These are phyloP conservation scores for Malurus leucopterus DNA, from an alignment of 2,797 vertebrate genomes.

Conservation along the genomic window DNA sequence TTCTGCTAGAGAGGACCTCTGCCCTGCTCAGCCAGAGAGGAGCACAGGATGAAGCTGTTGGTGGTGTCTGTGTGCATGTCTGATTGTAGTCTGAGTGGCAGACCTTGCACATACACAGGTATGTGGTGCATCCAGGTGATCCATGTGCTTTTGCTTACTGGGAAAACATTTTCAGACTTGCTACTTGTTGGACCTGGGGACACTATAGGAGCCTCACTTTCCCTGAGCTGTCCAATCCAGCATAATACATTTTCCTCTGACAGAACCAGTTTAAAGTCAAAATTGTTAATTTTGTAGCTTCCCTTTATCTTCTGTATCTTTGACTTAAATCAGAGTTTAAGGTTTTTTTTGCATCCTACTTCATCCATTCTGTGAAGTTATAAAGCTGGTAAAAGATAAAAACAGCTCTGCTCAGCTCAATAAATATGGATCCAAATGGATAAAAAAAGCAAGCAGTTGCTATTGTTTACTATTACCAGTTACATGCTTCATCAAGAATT, in stretches of 20 bases:
- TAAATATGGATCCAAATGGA: slow-evolving; percentile 3
- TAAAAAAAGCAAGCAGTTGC: neutral
- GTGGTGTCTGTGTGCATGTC: too few species aligned
- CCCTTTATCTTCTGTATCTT: neutral
- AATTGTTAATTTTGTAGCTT: neutral
- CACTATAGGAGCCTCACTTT: neutral
- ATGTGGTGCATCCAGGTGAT: neutral
- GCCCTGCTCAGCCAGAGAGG: neutral
- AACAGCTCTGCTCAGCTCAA: neutral
- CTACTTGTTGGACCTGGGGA: neutral
- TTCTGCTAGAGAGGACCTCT: neutral
- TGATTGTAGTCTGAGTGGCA: neutral
- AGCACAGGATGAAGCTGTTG: neutral
- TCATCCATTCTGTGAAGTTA: neutral
- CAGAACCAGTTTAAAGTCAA: neutral
- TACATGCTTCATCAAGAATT: neutral
- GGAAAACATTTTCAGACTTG: neutral
- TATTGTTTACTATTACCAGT: slow-evolving; percentile 1
- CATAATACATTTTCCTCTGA: neutral
- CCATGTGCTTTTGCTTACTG: neutral
- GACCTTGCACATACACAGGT: fast-evolving
- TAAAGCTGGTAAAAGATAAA: neutral
- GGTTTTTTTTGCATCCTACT: neutral
- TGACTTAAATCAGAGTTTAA: neutral
- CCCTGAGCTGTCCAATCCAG: neutral